A percentile compares a stretch with the other conserved stretches of the same genome.
Evolutionary conservation across 1,140 invertebrate species (phyloP).

Genomic region (Leptinotarsa defecta): DNA sequence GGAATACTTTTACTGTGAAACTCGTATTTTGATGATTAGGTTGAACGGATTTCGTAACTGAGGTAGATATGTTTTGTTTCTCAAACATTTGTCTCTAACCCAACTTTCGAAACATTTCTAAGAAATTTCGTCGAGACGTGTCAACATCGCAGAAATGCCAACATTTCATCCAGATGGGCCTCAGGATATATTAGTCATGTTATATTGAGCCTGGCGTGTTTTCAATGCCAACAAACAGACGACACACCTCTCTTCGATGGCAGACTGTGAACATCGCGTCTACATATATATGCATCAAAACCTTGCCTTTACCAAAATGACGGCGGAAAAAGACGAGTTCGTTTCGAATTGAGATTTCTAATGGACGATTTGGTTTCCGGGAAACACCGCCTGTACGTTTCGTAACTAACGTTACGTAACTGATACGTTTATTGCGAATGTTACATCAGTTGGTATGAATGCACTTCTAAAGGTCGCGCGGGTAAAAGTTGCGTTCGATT

Average conservation of each 20-base stretch:
- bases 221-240: conserved; percentile 50
- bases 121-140: conserved; percentile 6
- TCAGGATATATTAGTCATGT: conserved; percentile 54
- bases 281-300: conserved; percentile 9
- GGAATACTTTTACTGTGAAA: too few species aligned
- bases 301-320: conserved; percentile 1
- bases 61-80: too few species aligned
- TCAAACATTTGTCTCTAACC: too few species aligned
- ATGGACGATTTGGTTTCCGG: not conserved
- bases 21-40: too few species aligned
- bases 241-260: conserved; percentile 47
- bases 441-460: conserved; percentile 4
- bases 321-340: conserved; percentile 18
- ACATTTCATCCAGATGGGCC: conserved; percentile 51
- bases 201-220: conserved; percentile 51
- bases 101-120: not conserved
- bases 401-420: not conserved
- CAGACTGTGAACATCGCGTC: conserved; percentile 12
- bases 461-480: not conserved
- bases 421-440: not conserved
- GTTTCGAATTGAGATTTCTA: not conserved
- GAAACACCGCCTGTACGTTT: not conserved
- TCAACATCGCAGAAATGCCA: conserved; percentile 40
- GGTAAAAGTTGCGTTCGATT: too few species aligned
- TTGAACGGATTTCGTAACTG: too few species aligned